Percentiles rank a stretch among this genome's conserved stretches.
Conservation (phyloP, 1,140 invertebrate genomes). For the Calephelis nemesis region DNA sequence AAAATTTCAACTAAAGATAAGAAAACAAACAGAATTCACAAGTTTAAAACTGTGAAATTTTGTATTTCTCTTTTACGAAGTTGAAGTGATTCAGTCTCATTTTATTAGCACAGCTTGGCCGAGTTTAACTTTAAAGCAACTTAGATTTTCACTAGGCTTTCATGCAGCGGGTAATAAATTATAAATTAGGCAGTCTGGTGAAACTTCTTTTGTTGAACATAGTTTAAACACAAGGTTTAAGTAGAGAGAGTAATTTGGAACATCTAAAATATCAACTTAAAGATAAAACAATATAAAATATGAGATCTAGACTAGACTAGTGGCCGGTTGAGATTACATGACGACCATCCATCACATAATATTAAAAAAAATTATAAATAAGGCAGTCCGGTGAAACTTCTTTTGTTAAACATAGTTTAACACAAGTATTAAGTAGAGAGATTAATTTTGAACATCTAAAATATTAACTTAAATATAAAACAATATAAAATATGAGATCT, state of each 20-base stretch:
- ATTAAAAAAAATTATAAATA: not conserved
- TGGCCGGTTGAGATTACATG: too few species aligned
- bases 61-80: not conserved
- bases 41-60: not conserved
- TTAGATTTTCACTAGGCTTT: constrained; percentile 10
- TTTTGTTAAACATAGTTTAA: constrained; percentile 2
- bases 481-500: constrained; percentile 2
- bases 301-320: too few species aligned
- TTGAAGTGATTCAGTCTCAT: constrained; percentile 15
- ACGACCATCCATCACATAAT: too few species aligned
- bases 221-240: constrained; percentile 11
- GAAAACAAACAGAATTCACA: not conserved
- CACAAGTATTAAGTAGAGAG: not conserved
- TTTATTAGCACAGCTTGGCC: constrained; percentile 4
- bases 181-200: constrained; percentile 9
- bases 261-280: not conserved
- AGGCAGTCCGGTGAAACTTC: not conserved
- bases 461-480: not conserved
- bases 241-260: not conserved
- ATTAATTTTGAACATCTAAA: not conserved
- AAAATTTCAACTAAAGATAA: too few species aligned
- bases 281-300: not conserved
- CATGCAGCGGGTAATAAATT: constrained; percentile 3
- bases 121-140: constrained; percentile 14
- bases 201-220: not conserved